Base-by-base conservation (phyloP, 2,888 invertebrate genomes). In the Tetrapedia diversipes region DNA sequence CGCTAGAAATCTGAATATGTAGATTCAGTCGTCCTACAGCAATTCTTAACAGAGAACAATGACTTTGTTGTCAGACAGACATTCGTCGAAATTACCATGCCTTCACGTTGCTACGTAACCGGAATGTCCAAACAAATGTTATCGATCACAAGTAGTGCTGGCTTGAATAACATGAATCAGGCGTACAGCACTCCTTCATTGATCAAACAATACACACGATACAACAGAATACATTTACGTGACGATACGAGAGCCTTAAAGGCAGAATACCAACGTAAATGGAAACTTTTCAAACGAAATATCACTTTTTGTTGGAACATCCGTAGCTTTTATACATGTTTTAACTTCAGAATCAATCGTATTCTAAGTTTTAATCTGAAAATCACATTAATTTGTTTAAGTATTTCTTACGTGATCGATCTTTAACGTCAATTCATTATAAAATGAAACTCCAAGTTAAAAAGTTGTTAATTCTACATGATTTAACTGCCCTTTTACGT, bases 111-210 rank as follows among this genome's bases (percentile, higher is more conserved):
- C 89, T 88, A 89, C 72, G 89, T 69, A 86, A 89, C 89, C 79
- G 47, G 80, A 81, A 80, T 81, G 83, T 84, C 85, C 88, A 89
- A 89, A 89, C 89, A 89, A 89, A 88, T 86, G 86, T 82, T 89
- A 89, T 89, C 87, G 89, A 89, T 89, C 80, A 77, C 76, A 39
- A 75, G 77, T 70, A 68, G 57, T 70, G 53, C 34, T 45, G 53
- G 64, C 56, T 78, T 47, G 60, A 78, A 53, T 45, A 59, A 68
- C 45, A 49, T 59, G 67, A 80, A 67, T 71, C 78, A 67, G 60
- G 39, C 60, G 69, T 79, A 51, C 83, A 59, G 69, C 78, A 77
- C 64, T 70, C 69, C 57, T 84, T 82, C 87, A 88, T 88, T 85
- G 88, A 88, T 88, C 88, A 88, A 88, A 88, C 88, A 86, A 63